These are phyloP conservation scores for Crepidodera aurea DNA, from an alignment of 2,888 invertebrate species.

Conservation along the genomic window DNA sequence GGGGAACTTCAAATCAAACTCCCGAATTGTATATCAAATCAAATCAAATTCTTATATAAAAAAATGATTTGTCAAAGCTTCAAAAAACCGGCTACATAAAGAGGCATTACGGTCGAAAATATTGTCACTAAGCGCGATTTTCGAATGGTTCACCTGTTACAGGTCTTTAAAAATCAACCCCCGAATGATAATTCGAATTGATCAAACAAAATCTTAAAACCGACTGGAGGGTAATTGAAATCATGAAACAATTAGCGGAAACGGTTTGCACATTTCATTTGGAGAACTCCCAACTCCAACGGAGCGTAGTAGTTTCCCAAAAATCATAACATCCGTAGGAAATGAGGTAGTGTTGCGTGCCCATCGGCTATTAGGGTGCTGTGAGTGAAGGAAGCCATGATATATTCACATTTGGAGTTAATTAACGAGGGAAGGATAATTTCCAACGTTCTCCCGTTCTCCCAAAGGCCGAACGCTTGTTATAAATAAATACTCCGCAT, in stretches of 20 bases:
- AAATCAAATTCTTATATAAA: too few species aligned
- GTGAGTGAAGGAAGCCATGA: constrained; percentile 34
- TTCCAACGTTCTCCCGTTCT: not conserved
- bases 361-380: constrained; percentile 34
- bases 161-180: not conserved
- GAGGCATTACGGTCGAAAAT: too few species aligned
- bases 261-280: constrained; percentile 7
- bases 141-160: constrained; percentile 7
- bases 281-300: constrained; percentile 1
- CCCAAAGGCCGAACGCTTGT: not conserved
- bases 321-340: constrained; percentile 40
- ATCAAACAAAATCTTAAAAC: not conserved
- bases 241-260: constrained; percentile 9
- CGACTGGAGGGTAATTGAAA: not conserved
- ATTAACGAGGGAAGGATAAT: constrained; percentile 33
- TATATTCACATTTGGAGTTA: constrained; percentile 38
- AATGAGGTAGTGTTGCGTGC: constrained; percentile 42
- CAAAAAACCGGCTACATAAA: too few species aligned
- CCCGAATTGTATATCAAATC: too few species aligned
- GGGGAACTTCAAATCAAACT: too few species aligned
- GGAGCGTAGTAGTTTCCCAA: constrained; percentile 10
- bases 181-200: not conserved
- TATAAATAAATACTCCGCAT: not conserved
- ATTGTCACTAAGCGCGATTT: too few species aligned
- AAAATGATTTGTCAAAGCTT: too few species aligned